Evolutionary conservation across 2,888 invertebrate species (phyloP), one percentile per base, ranked within the genome.

Genomic region (Oscheius myriophilus): DNA sequence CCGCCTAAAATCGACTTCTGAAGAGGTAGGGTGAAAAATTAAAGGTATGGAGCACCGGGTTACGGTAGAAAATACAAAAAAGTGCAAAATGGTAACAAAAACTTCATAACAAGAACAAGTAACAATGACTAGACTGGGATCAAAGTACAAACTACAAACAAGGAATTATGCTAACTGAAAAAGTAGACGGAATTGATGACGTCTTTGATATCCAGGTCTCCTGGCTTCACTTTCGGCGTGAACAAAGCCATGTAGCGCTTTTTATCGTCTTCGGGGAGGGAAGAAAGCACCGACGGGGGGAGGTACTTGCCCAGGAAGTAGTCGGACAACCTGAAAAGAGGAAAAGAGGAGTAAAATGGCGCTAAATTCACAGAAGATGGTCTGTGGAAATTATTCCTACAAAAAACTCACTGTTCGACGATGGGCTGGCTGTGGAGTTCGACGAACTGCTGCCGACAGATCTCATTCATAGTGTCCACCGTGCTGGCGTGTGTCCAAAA

Each of bases 381-480:
- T 49, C 45, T 59, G 46, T 49, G 12, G 16, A 49, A 42, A 54
- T 49, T 53, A n/a, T n/a, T n/a, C n/a, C n/a, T n/a, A n/a, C n/a
- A 18, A 16, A n/a, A 39, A 59, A 67, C 70, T 41, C n/a, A 77
- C 72, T 95, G 90, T 84, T 95, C 92, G 58, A 99, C 89, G 80
- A 99, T 93, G 0, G 95, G 95, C 86, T 94, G 91, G 39, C 92
- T 93, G 88, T 98, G 96, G 12, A 99, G 90, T 0, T 93, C 91
- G n/a, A 98, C 93, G 89, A 98, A 98, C 87, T 98, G 95, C 87
- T 97, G 92, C n/a, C 98, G 91, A 84, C 96, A 96, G 73, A 96
- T 92, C 92, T 91, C 90, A 88, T 95, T 97, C 94, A 98, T 93
- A 55, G 89, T 88, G 69, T 92, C 91, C 51, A 96, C 93, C 42